Conservation (phyloP, 2,113 vertebrate genomes). For the Trochalopteron elliotii region DNA sequence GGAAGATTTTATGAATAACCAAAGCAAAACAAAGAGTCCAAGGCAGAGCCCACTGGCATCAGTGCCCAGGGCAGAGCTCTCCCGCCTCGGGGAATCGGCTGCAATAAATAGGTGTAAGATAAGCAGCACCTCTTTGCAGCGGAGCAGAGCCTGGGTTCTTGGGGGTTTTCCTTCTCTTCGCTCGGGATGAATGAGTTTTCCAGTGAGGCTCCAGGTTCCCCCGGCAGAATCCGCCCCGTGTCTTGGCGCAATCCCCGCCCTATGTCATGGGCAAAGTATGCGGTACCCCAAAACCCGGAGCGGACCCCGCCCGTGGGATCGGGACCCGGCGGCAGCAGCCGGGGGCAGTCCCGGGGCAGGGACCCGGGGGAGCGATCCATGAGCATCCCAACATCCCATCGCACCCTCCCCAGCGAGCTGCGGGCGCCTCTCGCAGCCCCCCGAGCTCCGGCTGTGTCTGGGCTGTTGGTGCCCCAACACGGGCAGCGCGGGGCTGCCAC, state of each 20-base stretch:
- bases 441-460: not conserved
- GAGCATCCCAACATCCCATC: not conserved
- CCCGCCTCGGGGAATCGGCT: not conserved
- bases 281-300: slow-evolving; percentile 59
- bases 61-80: not conserved
- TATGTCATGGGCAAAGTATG: slow-evolving; percentile 76
- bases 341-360: not conserved
- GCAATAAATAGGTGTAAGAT: not conserved
- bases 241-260: slow-evolving; percentile 57
- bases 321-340: not conserved
- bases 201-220: slow-evolving; percentile 22
- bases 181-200: slow-evolving; percentile 12
- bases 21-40: not conserved
- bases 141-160: not conserved
- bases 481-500: not conserved
- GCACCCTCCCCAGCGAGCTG: not conserved
- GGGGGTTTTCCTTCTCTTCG: not conserved
- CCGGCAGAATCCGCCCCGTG: slow-evolving; percentile 52
- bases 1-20: not conserved
- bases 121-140: slow-evolving; percentile 6
- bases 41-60: not conserved
- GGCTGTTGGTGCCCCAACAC: not conserved
- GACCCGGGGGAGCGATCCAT: not conserved
- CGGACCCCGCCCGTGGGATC: not conserved
- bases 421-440: not conserved